A percentile compares a stretch with the other conserved stretches of the same genome.
Conservation (phyloP, 2,113 vertebrate species). For the Prunella himalayana region DNA sequence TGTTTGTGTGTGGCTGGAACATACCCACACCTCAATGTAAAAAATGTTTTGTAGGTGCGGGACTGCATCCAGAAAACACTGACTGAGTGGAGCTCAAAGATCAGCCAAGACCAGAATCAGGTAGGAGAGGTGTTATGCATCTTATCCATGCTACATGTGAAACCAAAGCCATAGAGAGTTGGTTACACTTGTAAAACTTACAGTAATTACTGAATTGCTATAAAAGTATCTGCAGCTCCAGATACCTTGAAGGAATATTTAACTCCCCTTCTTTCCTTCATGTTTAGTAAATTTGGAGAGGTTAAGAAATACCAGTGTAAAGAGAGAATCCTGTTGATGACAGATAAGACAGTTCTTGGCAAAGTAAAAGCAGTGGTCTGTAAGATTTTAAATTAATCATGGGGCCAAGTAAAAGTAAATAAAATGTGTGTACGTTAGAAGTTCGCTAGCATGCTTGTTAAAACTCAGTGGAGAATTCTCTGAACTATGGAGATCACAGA, state of each 20-base stretch:
- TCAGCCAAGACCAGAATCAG: slow-evolving; percentile 68
- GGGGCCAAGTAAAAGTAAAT: neutral
- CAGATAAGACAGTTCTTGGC: neutral
- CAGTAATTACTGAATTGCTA: neutral
- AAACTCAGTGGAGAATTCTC: neutral
- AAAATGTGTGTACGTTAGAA: neutral
- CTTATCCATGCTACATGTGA: neutral
- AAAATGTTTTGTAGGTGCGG: slow-evolving; percentile 82
- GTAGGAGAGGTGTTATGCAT: slow-evolving; percentile 26
- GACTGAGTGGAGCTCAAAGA: slow-evolving; percentile 86
- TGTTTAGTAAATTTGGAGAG: neutral
- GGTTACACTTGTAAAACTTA: neutral
- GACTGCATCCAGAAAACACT: slow-evolving; percentile 93
- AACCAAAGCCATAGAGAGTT: neutral
- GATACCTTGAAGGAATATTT: neutral
- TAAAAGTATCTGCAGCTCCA: neutral
- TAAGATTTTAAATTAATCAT: neutral
- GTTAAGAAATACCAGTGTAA: neutral
- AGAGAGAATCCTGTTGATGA: neutral
- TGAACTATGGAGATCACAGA: neutral
- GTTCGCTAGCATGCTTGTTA: neutral
- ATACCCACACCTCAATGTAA: neutral
- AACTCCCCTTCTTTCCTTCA: neutral
- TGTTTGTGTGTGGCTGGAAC: neutral
- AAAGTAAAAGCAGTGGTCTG: neutral